Conservation (phyloP, 1,140 invertebrate species). For the Ctenoplectra terminalis region DNA sequence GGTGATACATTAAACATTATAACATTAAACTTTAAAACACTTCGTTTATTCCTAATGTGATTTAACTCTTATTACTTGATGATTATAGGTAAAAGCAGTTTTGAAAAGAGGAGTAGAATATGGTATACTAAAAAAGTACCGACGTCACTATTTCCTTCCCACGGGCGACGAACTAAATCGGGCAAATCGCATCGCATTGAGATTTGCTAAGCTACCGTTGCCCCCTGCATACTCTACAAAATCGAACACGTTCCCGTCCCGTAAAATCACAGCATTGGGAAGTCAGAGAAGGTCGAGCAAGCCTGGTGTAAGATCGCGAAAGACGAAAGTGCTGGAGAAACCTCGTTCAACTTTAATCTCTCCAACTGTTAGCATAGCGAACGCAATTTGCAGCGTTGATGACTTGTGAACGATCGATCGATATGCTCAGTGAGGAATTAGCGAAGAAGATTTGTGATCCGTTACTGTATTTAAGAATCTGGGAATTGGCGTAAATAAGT, state of each 20-base stretch:
- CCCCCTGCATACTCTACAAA: slow-evolving; percentile 54
- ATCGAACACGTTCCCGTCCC: slow-evolving; percentile 51
- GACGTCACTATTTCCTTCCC: slow-evolving; percentile 75
- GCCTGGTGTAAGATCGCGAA: not conserved
- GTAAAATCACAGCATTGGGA: slow-evolving; percentile 27
- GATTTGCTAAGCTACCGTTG: slow-evolving; percentile 73
- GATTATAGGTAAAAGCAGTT: slow-evolving; percentile 68
- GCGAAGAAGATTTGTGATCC: too few relatives aligned
- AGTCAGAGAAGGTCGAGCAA: not conserved
- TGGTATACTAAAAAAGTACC: slow-evolving; percentile 71
- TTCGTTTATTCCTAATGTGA: too few relatives aligned
- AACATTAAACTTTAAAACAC: too few relatives aligned
- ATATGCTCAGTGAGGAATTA: too few relatives aligned
- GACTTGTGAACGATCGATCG: not conserved
- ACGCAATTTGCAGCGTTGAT: slow-evolving; percentile 45
- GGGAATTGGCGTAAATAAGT: not conserved
- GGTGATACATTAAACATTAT: too few relatives aligned
- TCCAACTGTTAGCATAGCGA: slow-evolving; percentile 51
- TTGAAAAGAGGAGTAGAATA: slow-evolving; percentile 72
- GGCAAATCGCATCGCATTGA: slow-evolving; percentile 70
- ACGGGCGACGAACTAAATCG: slow-evolving; percentile 66
- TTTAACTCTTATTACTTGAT: not conserved
- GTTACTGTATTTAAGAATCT: not conserved
- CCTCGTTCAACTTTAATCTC: slow-evolving; percentile 52
- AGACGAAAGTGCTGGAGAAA: slow-evolving; percentile 48